Evolutionary conservation across 2,888 invertebrate genomes (phyloP).

Genomic region (Apotomis capreana): DNA sequence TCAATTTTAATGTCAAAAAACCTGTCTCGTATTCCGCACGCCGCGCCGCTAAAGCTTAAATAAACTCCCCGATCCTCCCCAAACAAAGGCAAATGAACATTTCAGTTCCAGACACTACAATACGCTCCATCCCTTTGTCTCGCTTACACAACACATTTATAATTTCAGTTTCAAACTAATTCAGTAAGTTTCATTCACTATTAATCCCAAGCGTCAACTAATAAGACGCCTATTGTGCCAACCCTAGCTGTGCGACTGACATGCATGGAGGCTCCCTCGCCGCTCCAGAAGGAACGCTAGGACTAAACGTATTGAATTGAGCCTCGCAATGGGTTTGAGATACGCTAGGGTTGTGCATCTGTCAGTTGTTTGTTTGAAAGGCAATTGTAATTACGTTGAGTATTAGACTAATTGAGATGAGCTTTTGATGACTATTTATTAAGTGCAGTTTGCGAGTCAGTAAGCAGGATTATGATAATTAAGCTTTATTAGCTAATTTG

Average conservation of each 20-base stretch:
- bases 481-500: too few relatives aligned
- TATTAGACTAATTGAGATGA: neutral
- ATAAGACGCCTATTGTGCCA: conserved; percentile 38
- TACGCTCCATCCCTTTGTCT: conserved; percentile 35
- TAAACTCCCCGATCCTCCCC: conserved; percentile 4
- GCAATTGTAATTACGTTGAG: conserved; percentile 21
- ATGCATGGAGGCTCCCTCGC: conserved; percentile 19
- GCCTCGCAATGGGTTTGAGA: neutral
- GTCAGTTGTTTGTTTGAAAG: conserved; percentile 20
- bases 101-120: conserved; percentile 33
- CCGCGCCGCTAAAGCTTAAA: neutral
- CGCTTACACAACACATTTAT: conserved; percentile 30
- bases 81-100: conserved; percentile 34
- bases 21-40: neutral
- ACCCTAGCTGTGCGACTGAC: conserved; percentile 36
- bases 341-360: conserved; percentile 27
- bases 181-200: conserved; percentile 41
- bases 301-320: neutral
- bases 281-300: conserved; percentile 6
- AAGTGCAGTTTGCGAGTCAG: neutral
- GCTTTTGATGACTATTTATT: neutral
- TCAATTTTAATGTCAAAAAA: neutral
- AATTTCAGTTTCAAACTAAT: conserved; percentile 41
- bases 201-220: conserved; percentile 39
- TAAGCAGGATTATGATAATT: neutral